Conservation (phyloP, 2,888 invertebrate genomes). For the Spialia ferax region DNA sequence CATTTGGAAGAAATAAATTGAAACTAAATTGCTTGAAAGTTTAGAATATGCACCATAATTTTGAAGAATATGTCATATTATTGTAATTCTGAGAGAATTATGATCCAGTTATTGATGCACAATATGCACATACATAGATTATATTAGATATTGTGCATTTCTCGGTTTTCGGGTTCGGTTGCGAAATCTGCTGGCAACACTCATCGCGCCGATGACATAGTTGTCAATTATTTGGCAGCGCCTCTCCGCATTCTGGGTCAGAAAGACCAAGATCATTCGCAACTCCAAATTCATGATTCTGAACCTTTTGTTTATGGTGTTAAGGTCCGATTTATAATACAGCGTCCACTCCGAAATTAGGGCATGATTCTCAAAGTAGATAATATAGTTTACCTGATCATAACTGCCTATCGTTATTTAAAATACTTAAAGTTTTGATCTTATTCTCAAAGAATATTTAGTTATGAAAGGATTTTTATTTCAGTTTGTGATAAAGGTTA, state of each 20-base stretch:
- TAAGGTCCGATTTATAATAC: slow-evolving; percentile 38
- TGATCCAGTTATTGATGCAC: no score
- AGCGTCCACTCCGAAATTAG: slow-evolving; percentile 22
- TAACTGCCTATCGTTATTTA: slow-evolving; percentile 3
- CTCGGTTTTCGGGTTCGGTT: slow-evolving; percentile 27
- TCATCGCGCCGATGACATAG: slow-evolving; percentile 70
- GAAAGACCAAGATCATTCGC: slow-evolving; percentile 58
- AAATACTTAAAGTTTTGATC: background rate
- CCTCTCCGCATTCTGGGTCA: slow-evolving; percentile 78
- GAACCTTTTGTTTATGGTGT: slow-evolving; percentile 25
- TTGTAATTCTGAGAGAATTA: no score
- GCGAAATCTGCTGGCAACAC: slow-evolving; percentile 65
- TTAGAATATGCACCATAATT: background rate
- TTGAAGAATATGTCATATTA: no score
- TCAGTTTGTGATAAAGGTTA: no score
- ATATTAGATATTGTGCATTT: slow-evolving; percentile 14
- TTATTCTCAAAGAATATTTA: no score
- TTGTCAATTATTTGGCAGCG: slow-evolving; percentile 83
- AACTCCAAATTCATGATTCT: slow-evolving; percentile 33
- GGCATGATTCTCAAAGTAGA: slow-evolving; percentile 35
- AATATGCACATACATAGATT: background rate
- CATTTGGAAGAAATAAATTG: no score
- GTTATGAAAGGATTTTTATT: no score
- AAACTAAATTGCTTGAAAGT: no score
- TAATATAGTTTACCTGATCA: slow-evolving; percentile 29